Evolutionary conservation across 2,113 vertebrate genomes (phyloP).

Genomic region (Ariopsis seemanni): DNA sequence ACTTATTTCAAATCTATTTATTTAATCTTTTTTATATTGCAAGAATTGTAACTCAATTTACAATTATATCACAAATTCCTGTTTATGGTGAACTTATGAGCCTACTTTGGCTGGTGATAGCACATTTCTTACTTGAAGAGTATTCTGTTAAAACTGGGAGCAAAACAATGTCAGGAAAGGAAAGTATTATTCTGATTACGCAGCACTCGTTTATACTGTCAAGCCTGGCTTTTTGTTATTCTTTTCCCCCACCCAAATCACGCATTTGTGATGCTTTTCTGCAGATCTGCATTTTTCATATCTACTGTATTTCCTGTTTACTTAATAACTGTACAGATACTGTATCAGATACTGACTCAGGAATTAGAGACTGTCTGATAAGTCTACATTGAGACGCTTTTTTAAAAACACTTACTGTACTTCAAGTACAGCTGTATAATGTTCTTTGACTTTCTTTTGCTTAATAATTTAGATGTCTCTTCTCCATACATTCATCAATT

Average conservation of each 20-base stretch:
- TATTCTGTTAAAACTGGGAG: conserved; percentile 20
- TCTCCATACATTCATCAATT: not conserved
- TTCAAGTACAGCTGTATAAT: no score
- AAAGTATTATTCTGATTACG: conserved; percentile 42
- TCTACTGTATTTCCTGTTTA: not conserved
- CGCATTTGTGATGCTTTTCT: conserved; percentile 3
- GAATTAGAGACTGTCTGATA: not conserved
- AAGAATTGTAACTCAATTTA: not conserved
- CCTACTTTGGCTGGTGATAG: not conserved
- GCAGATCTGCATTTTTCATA: conserved; percentile 1
- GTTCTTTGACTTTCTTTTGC: not conserved
- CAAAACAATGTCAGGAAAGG: conserved; percentile 54
- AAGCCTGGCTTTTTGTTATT: not conserved
- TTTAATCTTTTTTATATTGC: not conserved
- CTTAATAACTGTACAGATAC: not conserved
- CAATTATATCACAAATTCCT: not conserved
- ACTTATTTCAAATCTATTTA: not conserved
- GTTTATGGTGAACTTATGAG: not conserved
- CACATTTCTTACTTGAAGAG: conserved; percentile 1
- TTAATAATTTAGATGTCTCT: not conserved
- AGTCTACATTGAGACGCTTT: not conserved
- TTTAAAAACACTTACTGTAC: not conserved
- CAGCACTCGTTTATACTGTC: conserved; percentile 20
- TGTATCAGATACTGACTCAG: not conserved
- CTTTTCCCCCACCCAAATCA: not conserved